A percentile compares a stretch with the other conserved stretches of the same genome.
Conservation (phyloP, 2,797 vertebrate species). For the Muscicapa comitata region DNA sequence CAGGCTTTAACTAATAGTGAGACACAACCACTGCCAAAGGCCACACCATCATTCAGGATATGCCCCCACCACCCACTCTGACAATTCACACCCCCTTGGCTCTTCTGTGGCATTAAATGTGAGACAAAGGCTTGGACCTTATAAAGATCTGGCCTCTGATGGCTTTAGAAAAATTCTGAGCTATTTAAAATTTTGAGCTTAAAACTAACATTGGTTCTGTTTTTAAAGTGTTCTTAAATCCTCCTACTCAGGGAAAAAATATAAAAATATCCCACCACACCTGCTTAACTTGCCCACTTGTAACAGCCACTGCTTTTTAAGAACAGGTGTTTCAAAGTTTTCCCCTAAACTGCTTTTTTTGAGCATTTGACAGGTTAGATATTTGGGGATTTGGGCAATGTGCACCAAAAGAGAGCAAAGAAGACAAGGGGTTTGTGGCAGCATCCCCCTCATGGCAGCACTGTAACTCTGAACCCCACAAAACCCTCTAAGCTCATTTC, state of each 20-base stretch:
- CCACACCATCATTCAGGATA: not conserved
- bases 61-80: not conserved
- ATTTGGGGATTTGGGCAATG: not conserved
- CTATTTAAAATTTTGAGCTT: not conserved
- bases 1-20: not conserved
- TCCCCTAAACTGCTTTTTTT: not conserved
- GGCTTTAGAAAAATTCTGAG: not conserved
- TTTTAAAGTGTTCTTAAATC: not conserved
- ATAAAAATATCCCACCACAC: not conserved
- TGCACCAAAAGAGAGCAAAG: not conserved
- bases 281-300: not conserved
- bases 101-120: not conserved
- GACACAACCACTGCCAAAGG: not conserved
- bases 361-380: not conserved
- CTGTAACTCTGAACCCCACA: not conserved
- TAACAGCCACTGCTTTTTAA: not conserved
- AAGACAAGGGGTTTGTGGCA: fast-evolving
- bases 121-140: not conserved
- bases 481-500: not conserved
- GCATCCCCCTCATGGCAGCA: not conserved
- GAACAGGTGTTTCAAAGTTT: not conserved
- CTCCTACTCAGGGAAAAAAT: not conserved
- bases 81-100: not conserved
- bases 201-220: not conserved
- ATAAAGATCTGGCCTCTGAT: not conserved